A percentile compares a stretch with the other conserved stretches of the same genome.
These are phyloP conservation scores for Spinibarbus caldwelli DNA, from an alignment of 2,797 vertebrate genomes.

Conservation along the genomic window DNA sequence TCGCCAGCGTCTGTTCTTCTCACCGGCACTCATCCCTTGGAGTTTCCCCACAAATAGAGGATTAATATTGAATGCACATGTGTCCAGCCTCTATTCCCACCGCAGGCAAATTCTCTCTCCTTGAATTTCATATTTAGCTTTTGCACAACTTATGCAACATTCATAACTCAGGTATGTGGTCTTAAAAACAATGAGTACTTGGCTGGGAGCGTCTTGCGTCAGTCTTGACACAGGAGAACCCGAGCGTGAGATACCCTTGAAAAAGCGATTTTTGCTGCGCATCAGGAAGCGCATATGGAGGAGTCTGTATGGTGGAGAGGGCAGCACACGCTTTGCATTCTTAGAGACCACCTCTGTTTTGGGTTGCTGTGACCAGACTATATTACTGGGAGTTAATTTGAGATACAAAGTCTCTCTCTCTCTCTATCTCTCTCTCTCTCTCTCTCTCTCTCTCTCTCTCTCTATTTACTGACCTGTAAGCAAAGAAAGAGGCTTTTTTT, in stretches of 20 bases:
- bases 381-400: conserved; percentile 26
- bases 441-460: background rate
- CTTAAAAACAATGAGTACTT: conserved; percentile 73
- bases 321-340: conserved; percentile 16
- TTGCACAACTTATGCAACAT: conserved; percentile 72
- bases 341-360: conserved; percentile 27
- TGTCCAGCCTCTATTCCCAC: conserved; percentile 47
- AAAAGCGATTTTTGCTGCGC: conserved; percentile 63
- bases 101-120: conserved; percentile 20
- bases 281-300: conserved; percentile 49
- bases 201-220: conserved; percentile 67
- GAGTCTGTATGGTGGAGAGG: conserved; percentile 3
- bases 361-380: conserved; percentile 5
- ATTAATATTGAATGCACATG: conserved; percentile 66
- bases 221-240: conserved; percentile 67
- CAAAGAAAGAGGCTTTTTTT: conserved; percentile 6
- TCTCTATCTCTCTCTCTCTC: background rate
- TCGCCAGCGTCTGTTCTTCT: conserved; percentile 20
- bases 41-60: conserved; percentile 44
- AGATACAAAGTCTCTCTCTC: background rate
- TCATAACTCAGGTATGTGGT: conserved; percentile 77
- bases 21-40: conserved; percentile 27
- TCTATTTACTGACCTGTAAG: conserved; percentile 5
- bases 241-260: conserved; percentile 67
- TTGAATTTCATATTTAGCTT: conserved; percentile 69